Evolutionary conservation across 2,113 vertebrate species (phyloP).

Genomic region (Ahaetulla prasina): DNA sequence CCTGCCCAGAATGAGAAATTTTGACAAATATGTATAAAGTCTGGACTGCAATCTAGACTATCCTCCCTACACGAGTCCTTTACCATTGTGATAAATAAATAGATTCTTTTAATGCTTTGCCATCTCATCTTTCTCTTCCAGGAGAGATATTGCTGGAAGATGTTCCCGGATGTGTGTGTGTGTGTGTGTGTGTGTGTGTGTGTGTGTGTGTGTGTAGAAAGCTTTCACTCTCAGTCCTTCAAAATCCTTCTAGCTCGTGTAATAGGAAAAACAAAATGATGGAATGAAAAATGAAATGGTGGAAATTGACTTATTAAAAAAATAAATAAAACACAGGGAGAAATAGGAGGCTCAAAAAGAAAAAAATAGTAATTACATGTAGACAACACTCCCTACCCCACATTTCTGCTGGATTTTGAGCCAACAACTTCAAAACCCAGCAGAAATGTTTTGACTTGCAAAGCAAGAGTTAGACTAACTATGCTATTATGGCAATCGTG

Average conservation of each 20-base stretch:
- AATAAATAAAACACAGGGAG: not conserved
- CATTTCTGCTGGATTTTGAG: not conserved
- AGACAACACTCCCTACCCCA: not conserved
- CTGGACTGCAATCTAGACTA: not conserved
- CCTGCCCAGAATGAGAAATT: not conserved
- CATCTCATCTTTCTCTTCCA: not conserved
- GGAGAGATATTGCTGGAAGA: not conserved
- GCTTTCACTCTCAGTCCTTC: not conserved
- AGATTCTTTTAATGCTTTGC: not conserved
- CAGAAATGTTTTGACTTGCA: not conserved
- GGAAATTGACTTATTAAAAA: not conserved
- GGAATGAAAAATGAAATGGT: not conserved
- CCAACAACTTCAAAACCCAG: not conserved
- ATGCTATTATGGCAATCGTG: not conserved
- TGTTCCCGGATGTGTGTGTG: not conserved
- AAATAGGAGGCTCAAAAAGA: not conserved
- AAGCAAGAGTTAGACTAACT: not conserved
- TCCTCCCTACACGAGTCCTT: not conserved
- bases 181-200: not conserved
- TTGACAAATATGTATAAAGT: not conserved
- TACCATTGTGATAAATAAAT: not conserved
- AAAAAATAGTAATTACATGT: not conserved
- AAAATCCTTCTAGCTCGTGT: not conserved
- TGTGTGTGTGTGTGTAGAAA: not conserved
- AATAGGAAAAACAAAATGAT: not conserved